Conservation (phyloP, 1,140 invertebrate genomes). For the Chironomus striatipennis region DNA sequence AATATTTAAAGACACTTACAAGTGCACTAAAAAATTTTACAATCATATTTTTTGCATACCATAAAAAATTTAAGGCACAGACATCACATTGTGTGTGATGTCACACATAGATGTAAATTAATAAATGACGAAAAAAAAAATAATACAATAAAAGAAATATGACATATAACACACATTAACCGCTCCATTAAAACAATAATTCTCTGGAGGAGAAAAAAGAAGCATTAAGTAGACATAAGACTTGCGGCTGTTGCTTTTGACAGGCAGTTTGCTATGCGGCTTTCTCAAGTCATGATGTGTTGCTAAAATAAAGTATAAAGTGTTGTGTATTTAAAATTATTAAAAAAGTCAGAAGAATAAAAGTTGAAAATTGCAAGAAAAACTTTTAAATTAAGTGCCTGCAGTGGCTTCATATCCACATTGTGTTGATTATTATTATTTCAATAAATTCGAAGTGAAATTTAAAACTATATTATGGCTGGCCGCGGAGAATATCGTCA, state of each 20-base stretch:
- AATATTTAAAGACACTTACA: too few species aligned
- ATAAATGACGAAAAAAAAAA: not conserved
- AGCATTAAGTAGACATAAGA: not conserved
- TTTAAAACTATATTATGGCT: too few species aligned
- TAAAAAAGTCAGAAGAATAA: not conserved
- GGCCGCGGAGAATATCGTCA: too few species aligned
- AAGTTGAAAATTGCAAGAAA: too few species aligned
- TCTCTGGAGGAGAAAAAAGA: not conserved
- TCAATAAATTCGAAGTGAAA: too few species aligned
- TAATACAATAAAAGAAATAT: not conserved
- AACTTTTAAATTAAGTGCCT: too few species aligned
- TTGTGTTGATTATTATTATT: too few species aligned
- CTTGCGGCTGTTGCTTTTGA: not conserved
- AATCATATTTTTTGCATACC: not conserved
- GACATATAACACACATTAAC: not conserved
- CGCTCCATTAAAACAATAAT: constrained; percentile 8
- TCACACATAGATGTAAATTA: not conserved
- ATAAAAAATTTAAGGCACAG: not conserved
- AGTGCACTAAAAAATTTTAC: not conserved
- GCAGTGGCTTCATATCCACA: too few species aligned
- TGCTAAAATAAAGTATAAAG: not conserved
- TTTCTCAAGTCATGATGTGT: not conserved
- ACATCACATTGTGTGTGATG: not conserved
- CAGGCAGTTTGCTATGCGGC: not conserved
- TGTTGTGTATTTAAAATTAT: not conserved